Conservation (phyloP, 2,113 vertebrate species). For the Strix aluco region DNA sequence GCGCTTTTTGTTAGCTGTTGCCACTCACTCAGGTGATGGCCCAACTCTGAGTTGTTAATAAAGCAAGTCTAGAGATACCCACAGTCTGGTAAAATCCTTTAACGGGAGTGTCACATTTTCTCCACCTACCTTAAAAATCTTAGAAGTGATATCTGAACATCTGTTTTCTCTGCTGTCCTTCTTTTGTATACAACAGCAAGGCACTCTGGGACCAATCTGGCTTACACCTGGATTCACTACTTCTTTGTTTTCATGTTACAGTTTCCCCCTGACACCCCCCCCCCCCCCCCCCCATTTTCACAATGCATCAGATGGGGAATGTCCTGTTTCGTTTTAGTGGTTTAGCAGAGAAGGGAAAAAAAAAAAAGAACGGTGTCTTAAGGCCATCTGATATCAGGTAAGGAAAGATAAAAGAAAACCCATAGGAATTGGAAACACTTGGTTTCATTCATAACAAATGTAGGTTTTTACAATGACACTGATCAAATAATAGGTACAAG, state of each 20-base stretch:
- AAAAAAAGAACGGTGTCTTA: background rate
- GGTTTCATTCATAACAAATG: background rate
- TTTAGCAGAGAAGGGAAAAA: background rate
- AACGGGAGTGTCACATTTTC: background rate
- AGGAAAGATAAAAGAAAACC: background rate
- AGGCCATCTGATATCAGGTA: background rate
- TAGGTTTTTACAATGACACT: background rate
- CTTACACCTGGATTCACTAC: background rate
- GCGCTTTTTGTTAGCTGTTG: no score
- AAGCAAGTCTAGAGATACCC: no score
- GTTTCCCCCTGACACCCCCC: background rate
- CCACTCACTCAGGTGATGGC: no score
- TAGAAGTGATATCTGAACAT: background rate
- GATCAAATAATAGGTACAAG: background rate
- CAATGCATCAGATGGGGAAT: background rate
- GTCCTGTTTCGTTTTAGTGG: background rate
- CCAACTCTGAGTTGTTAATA: no score
- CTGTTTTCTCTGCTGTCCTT: background rate
- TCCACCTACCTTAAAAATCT: background rate
- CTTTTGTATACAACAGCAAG: background rate
- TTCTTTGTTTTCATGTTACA: background rate
- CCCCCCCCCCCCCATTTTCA: background rate
- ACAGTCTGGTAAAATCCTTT: no score
- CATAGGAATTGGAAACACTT: background rate
- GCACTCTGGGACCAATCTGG: background rate